Conservation (phyloP, 2,888 invertebrate species). For the Teleogryllus oceanicus region DNA sequence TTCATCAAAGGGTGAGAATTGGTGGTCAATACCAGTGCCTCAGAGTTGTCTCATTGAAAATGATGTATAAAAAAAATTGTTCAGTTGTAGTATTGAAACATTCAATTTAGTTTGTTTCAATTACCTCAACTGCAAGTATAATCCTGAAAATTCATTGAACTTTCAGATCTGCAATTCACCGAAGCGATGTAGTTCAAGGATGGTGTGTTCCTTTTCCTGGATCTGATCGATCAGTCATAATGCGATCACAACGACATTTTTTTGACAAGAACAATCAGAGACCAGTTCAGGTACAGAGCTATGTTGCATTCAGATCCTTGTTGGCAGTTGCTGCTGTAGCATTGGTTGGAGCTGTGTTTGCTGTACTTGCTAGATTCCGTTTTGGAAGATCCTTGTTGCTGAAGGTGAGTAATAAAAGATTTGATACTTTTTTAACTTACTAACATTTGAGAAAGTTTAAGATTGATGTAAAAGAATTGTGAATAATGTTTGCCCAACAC, state of each 20-base stretch:
- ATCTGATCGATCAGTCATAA: slow-evolving; percentile 76
- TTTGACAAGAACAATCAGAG: slow-evolving; percentile 64
- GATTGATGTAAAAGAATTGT: too few relatives aligned
- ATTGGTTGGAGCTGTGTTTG: slow-evolving; percentile 60
- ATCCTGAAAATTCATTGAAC: slow-evolving; percentile 4
- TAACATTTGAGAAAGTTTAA: too few relatives aligned
- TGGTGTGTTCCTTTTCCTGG: slow-evolving; percentile 80
- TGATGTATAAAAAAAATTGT: too few relatives aligned
- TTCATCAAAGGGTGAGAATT: too few relatives aligned
- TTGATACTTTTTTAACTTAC: too few relatives aligned
- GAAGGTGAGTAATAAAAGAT: slow-evolving; percentile 48
- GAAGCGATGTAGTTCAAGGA: slow-evolving; percentile 44
- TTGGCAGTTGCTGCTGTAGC: slow-evolving; percentile 51
- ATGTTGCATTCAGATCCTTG: slow-evolving; percentile 60
- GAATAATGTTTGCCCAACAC: too few relatives aligned
- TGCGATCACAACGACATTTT: slow-evolving; percentile 74
- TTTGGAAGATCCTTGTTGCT: slow-evolving; percentile 63
- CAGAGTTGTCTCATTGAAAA: too few relatives aligned
- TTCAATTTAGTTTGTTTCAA: too few relatives aligned
- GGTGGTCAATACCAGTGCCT: too few relatives aligned
- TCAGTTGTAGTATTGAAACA: too few relatives aligned
- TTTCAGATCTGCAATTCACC: slow-evolving; percentile 54
- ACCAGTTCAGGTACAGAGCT: slow-evolving; percentile 76
- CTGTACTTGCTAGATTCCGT: slow-evolving; percentile 58
- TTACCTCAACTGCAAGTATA: not conserved